These are phyloP conservation scores for Gonocerus acuteangulatus DNA, from an alignment of 2,888 invertebrate genomes.

Conservation along the genomic window DNA sequence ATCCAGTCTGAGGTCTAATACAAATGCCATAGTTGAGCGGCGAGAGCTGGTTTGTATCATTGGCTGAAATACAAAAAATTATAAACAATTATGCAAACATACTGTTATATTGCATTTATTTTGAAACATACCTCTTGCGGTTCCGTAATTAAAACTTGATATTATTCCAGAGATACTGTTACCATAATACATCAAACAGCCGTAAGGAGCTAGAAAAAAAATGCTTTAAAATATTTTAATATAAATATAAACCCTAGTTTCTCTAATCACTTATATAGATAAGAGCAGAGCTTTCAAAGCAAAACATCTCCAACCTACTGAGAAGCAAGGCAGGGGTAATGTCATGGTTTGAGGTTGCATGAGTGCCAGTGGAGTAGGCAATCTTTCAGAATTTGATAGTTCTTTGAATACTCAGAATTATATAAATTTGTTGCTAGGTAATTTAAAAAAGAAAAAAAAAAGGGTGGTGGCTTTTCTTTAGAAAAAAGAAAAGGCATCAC, in stretches of 20 bases:
- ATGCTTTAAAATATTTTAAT: background rate
- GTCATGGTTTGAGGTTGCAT: no score
- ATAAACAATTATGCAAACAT: background rate
- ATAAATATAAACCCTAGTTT: background rate
- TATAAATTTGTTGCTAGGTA: no score
- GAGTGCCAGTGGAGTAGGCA: no score
- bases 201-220: conserved; percentile 57
- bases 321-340: no score
- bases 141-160: conserved; percentile 67
- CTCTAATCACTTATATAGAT: background rate
- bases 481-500: no score
- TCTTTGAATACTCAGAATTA: no score
- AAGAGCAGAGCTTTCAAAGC: no score
- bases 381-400: no score
- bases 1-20: conserved; percentile 62
- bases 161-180: conserved; percentile 56
- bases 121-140: conserved; percentile 43
- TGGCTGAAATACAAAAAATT: background rate
- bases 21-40: conserved; percentile 71
- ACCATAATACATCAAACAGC: conserved; percentile 65
- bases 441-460: no score
- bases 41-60: conserved; percentile 37
- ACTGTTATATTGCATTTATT: background rate
- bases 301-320: no score
- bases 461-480: no score